Evolutionary conservation across 2,113 vertebrate genomes (phyloP), one percentile per base, ranked within the genome.

Genomic region (Oxygymnocypris stewartii): DNA sequence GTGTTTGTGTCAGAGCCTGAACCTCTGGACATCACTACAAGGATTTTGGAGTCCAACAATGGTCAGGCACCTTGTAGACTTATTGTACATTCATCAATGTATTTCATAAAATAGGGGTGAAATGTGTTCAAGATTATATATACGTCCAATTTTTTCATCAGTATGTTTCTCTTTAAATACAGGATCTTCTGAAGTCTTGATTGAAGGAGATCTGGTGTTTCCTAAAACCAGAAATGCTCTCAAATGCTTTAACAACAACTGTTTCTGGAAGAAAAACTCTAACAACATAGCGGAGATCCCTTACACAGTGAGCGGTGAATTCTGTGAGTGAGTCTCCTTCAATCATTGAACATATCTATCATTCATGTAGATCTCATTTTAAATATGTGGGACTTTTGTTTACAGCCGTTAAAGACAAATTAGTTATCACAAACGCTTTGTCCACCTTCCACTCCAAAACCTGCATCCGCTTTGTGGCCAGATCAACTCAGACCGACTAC

Each of bases 401-500:
- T 59, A 6, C 57, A 59, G 57, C 57, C 23, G 44, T 0, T n/a
- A 35, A n/a, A 59, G 79, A 91, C 1, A 79, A 6, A 73, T 23
- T 2, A 37, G 28, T 44, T 25, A 91, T 91, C 44, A 4, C 42
- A 6, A 76, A 51, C n/a, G 90, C 91, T 85, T 89, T 91, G 73
- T 49, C 44, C 1, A 25, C 63, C 28, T 88, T 88, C 69, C 77
- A n/a, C 25, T 84, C 2, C 23, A 86, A 78, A 85, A 91, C 88
- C 86, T 90, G 91, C 86, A 76, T 91, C 65, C 71, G 79, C 59
- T 90, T 91, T 23, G 76, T 90, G 23, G 44, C 86, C 47, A 87
- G 73, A 42, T 65, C 82, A 59, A 28, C 13, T 69, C 73, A 91
- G 80, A 9, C 49, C 4, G 90, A 88, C 84, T 91, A 89, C 87